phyloP scores from a whole-genome alignment of 2,888 invertebrate genomes.

The Sarcophaga variegata region DNA sequence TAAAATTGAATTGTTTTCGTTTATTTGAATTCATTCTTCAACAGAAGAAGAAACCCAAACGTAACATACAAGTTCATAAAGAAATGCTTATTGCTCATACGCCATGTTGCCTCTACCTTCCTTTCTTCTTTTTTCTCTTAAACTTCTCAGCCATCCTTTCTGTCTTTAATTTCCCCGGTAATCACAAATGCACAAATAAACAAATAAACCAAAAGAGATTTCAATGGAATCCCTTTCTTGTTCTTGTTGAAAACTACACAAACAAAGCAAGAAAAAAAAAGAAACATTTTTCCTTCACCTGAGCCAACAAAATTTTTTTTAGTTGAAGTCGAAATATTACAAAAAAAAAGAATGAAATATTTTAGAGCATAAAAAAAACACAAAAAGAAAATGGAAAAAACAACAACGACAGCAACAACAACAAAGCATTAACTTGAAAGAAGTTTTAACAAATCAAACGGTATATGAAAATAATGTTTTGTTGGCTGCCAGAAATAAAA shows the following conservation, averaged over 20 bases:
- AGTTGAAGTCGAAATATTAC: slow-evolving; percentile 11
- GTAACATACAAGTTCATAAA: not conserved
- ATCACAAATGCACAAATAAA: slow-evolving; percentile 46
- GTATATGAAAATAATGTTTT: slow-evolving; percentile 60
- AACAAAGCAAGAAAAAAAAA: slow-evolving; percentile 18
- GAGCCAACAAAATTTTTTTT: slow-evolving; percentile 57
- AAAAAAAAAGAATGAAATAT: not conserved
- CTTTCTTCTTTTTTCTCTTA: not conserved
- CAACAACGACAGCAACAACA: not conserved
- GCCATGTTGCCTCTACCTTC: slow-evolving; percentile 35
- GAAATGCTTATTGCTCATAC: slow-evolving; percentile 45
- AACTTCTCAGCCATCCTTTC: not conserved
- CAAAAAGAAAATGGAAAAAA: not conserved
- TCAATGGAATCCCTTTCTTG: slow-evolving; percentile 1
- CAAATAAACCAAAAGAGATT: slow-evolving; percentile 14
- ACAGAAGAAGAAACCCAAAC: not conserved
- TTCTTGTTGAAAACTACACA: slow-evolving; percentile 33
- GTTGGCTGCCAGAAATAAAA: slow-evolving; percentile 60
- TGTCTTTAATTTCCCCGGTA: slow-evolving; percentile 11
- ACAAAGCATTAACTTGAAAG: slow-evolving; percentile 12
- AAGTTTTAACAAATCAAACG: slow-evolving; percentile 66
- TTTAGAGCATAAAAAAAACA: slow-evolving; percentile 1
- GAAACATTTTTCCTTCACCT: slow-evolving; percentile 66
- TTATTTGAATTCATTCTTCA: not conserved
- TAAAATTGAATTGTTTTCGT: not conserved